Base-by-base conservation (phyloP, 2,888 invertebrate genomes). In the Drosophila borealis region DNA sequence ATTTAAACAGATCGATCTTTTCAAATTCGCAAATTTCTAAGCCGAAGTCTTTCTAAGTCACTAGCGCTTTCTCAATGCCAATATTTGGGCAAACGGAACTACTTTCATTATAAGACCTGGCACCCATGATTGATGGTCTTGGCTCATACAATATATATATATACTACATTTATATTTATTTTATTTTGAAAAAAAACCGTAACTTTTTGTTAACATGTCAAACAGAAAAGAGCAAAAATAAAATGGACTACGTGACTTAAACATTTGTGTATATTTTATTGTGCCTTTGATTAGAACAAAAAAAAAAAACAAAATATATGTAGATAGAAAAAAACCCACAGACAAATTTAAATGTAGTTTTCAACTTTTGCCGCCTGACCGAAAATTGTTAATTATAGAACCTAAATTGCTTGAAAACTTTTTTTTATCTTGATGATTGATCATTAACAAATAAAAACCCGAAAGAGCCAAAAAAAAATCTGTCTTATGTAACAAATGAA, bases 401-500 rank as follows among this genome's bases (percentile, higher is more conserved):
- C 83, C 70, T 85, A 89, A 84, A 79, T 89, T 82, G 70, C 66
- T 74, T 78, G 70, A 78, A 68, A 68, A 68, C 64, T 60, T 67
- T 68, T 77, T 80, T 83, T 72, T 86, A 78, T 67, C 73, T 66
- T 72, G 66, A 88, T 85, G 89, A 89, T 86, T 89, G 85, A 86
- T 86, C 89, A 89, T 89, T 86, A 68, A 70, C 68, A 66, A 64
- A 60, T 69, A 60, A 67, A 57, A 29, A 34, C 25, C 49, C 49
- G 56, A 68, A 61, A 70, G 29, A 61, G 13, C 46, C 45, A 60
- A 56, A 69, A 39, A 61, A 53, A 78, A 84, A 74, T 78, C 62
- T 83, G 87, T 88, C 87, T 86, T 89, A 86, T 86, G 86, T 86
- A 86, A 86, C 84, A 88, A 67, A 66, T 50, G 70, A 68, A 33